phyloP scores from a whole-genome alignment of 37 sponge, comb jelly and placozoan species.

The Eunapius fragilis region DNA sequence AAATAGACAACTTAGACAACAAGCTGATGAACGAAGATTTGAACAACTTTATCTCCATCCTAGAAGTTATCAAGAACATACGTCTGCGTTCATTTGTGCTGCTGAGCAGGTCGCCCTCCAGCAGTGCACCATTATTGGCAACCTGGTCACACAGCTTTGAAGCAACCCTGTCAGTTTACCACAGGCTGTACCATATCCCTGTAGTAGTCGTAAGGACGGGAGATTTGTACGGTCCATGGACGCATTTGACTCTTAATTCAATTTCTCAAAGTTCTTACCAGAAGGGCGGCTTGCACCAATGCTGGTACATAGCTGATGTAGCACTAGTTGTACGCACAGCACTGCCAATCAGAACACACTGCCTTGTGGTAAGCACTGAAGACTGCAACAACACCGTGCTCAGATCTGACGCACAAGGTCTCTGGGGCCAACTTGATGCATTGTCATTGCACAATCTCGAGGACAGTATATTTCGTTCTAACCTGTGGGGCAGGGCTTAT shows the following conservation, averaged over 20 bases:
- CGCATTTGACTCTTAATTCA: background rate
- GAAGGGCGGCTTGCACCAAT: background rate
- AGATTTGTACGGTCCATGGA: conserved; percentile 61
- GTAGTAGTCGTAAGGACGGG: conserved; percentile 5
- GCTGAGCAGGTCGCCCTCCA: background rate
- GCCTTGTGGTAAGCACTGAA: background rate
- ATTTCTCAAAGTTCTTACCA: background rate
- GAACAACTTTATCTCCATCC: conserved; percentile 28
- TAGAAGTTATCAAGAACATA: conserved; percentile 16
- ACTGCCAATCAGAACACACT: background rate
- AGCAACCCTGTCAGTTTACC: conserved; percentile 23
- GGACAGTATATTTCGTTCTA: background rate
- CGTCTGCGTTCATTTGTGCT: conserved; percentile 14
- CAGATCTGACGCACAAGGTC: background rate
- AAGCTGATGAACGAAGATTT: background rate
- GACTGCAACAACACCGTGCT: background rate
- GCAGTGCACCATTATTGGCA: background rate
- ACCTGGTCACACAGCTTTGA: conserved; percentile 40
- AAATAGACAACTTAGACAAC: background rate
- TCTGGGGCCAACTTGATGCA: background rate
- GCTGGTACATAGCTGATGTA: conserved; percentile 50
- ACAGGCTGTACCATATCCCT: conserved; percentile 19
- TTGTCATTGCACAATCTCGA: background rate
- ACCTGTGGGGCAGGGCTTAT: background rate
- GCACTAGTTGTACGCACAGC: background rate